phyloP scores from a whole-genome alignment of 2,113 vertebrate genomes.

The Vulpes ferrilata region DNA sequence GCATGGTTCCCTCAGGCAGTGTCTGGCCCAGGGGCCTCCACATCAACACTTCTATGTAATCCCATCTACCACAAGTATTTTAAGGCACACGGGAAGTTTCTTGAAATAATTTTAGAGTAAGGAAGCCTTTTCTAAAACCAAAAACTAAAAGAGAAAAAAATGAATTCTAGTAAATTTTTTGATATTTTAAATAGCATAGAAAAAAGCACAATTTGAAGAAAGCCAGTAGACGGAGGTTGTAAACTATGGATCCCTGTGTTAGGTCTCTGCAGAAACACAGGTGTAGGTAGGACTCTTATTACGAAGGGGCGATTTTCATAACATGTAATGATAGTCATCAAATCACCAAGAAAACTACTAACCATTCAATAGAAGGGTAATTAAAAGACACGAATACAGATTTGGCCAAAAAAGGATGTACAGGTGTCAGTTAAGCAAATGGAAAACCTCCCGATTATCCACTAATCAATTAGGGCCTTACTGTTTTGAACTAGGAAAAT shows the following conservation, averaged over 20 bases:
- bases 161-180: neutral
- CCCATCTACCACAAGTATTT: neutral
- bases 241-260: rapidly evolving
- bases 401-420: no score
- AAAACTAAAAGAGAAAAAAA: no score
- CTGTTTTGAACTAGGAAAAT: neutral
- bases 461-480: no score
- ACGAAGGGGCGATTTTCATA: neutral
- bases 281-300: neutral
- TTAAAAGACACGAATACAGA: neutral
- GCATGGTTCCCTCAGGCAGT: rapidly evolving
- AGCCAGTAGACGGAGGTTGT: neutral
- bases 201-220: neutral
- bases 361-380: neutral
- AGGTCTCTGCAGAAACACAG: rapidly evolving
- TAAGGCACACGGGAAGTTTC: neutral
- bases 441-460: no score
- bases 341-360: neutral
- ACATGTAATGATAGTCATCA: neutral
- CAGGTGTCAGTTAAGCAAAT: neutral
- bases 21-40: rapidly evolving
- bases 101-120: neutral
- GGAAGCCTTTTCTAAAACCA: neutral
- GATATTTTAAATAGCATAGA: neutral
- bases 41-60: neutral